Evolutionary conservation across 2,113 vertebrate species (phyloP).

Genomic region (Cinclus cinclus): DNA sequence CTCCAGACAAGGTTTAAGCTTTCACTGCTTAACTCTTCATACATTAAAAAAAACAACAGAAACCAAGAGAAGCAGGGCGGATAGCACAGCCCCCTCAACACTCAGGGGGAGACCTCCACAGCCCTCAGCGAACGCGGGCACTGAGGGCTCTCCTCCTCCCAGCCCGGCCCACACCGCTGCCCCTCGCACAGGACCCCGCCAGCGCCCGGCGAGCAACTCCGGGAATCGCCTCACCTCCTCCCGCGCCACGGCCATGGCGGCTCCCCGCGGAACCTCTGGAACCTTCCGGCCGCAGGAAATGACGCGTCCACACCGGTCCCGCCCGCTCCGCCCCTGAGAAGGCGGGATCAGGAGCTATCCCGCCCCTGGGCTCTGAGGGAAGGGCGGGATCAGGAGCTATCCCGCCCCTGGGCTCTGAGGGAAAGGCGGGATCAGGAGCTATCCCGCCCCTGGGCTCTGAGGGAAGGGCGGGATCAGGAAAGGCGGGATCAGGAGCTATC

Average conservation of each 20-base stretch:
- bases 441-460: accelerated
- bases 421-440: accelerated
- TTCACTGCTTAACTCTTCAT: neutral
- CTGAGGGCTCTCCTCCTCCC: neutral
- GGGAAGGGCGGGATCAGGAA: accelerated
- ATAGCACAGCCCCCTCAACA: neutral
- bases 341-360: accelerated
- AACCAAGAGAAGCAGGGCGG: neutral
- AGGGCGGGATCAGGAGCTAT: accelerated
- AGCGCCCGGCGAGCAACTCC: neutral
- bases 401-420: accelerated
- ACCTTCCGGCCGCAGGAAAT: neutral
- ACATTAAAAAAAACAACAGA: neutral
- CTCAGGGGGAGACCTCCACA: neutral
- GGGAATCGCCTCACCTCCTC: neutral
- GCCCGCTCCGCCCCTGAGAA: neutral
- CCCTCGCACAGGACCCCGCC: neutral
- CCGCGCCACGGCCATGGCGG: neutral
- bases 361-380: neutral
- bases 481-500: accelerated
- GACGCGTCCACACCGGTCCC: accelerated
- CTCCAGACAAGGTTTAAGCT: neutral
- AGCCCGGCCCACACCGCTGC: neutral
- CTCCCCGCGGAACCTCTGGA: neutral
- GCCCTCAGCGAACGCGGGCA: neutral